phyloP scores from a whole-genome alignment of 2,888 invertebrate genomes.

The Rhopalosiphum nymphaeae region DNA sequence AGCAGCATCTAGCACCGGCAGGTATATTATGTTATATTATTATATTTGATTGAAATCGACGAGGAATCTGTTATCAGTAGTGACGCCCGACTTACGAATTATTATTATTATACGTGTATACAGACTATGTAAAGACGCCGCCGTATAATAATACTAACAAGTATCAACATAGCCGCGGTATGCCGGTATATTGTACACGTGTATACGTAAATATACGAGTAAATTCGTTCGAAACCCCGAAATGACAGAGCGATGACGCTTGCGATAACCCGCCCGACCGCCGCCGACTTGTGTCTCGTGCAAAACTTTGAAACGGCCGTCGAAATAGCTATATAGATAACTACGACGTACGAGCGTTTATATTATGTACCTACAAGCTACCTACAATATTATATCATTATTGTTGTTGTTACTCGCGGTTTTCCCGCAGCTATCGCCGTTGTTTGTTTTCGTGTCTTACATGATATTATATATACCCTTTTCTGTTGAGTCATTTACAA shows the following conservation, averaged over 20 bases:
- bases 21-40: neutral
- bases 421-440: neutral
- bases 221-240: neutral
- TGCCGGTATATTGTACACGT: neutral
- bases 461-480: neutral
- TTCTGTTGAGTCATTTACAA: neutral
- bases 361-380: neutral
- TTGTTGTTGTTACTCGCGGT: neutral
- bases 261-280: neutral
- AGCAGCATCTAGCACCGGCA: neutral
- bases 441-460: neutral
- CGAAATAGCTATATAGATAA: neutral
- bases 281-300: neutral
- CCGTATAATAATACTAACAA: neutral
- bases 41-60: neutral
- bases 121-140: neutral
- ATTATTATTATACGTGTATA: neutral
- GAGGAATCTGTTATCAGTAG: slow-evolving; percentile 17
- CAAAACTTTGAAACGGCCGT: neutral
- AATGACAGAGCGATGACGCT: neutral
- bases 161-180: neutral
- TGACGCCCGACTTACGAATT: neutral
- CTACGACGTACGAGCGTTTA: neutral
- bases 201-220: neutral
- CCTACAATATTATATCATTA: neutral